phyloP scores from a whole-genome alignment of 2,113 vertebrate genomes.

The Columbina picui region DNA sequence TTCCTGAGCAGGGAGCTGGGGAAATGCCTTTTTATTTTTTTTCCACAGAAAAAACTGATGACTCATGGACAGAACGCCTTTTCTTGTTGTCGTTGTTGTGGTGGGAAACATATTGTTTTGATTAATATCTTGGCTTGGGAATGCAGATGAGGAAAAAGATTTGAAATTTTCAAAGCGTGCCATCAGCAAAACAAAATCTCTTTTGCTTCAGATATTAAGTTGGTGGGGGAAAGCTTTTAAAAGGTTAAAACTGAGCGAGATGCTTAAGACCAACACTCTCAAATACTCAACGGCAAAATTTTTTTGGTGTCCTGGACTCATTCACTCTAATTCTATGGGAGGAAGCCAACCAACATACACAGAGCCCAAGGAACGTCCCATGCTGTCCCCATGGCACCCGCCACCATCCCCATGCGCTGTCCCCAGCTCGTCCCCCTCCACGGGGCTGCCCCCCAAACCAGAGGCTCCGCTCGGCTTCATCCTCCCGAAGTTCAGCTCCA shows the following conservation, averaged over 20 bases:
- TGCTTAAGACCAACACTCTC: neutral
- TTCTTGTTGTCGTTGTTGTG: neutral
- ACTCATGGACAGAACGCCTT: neutral
- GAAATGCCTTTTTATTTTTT: neutral
- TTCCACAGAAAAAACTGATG: neutral
- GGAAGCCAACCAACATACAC: neutral
- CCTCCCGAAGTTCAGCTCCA: neutral
- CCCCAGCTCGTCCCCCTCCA: neutral
- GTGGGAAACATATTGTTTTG: slow-evolving; percentile 4
- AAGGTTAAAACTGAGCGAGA: neutral
- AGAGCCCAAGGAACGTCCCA: neutral
- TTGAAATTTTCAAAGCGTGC: neutral
- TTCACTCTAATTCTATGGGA: neutral
- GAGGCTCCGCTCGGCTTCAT: neutral
- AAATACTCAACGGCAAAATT: neutral
- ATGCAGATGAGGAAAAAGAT: neutral
- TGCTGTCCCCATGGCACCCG: neutral
- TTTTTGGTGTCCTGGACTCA: neutral
- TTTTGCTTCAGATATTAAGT: neutral
- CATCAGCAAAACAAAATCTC: neutral
- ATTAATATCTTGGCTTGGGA: slow-evolving; percentile 12
- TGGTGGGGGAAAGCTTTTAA: neutral
- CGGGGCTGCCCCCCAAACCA: rapidly evolving
- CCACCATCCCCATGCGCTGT: neutral
- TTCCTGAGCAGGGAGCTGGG: neutral